Conservation (phyloP, 2,113 vertebrate genomes). For the Galeopterus variegatus region DNA sequence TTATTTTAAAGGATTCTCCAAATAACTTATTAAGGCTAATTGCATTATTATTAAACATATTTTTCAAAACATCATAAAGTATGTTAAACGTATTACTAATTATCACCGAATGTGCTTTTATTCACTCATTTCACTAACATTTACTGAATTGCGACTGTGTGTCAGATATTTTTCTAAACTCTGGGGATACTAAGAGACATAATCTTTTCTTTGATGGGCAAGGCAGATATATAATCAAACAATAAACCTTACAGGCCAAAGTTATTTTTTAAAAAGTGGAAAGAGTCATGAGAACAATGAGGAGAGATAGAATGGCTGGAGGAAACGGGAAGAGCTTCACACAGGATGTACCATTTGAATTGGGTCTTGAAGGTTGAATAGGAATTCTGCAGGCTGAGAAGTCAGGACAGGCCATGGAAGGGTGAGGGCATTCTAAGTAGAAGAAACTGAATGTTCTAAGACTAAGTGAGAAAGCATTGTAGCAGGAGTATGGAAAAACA, state of each 20-base stretch:
- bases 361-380: background rate
- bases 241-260: background rate
- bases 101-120: background rate
- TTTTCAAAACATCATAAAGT: conserved; percentile 51
- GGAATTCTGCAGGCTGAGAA: background rate
- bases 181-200: background rate
- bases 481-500: background rate
- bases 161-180: background rate
- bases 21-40: conserved; percentile 42
- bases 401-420: background rate
- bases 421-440: background rate
- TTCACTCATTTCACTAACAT: conserved; percentile 41
- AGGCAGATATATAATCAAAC: background rate
- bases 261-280: background rate
- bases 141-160: background rate
- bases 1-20: conserved; percentile 55
- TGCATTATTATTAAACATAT: conserved; percentile 58
- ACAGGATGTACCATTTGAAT: background rate
- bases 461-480: background rate
- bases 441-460: conserved; percentile 20
- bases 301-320: background rate
- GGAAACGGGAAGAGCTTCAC: background rate
- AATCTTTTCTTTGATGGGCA: background rate
- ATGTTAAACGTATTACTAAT: conserved; percentile 28
- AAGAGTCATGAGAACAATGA: background rate